A percentile compares a stretch with the other conserved stretches of the same genome.
Evolutionary conservation across 2,797 vertebrate species (phyloP).

Genomic region (Myotis findleyi): DNA sequence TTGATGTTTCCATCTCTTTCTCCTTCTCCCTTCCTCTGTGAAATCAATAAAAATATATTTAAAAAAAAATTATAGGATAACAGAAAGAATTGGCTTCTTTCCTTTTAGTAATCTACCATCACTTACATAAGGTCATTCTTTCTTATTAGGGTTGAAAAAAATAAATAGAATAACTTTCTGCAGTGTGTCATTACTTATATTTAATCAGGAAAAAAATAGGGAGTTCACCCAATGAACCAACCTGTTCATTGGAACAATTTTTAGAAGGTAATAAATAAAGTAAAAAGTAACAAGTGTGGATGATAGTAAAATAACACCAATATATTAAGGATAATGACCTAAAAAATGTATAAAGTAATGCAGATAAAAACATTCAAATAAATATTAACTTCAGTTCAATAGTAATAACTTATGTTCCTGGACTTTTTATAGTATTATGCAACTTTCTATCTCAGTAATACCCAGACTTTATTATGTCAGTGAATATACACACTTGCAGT

Average conservation of each 20-base stretch:
- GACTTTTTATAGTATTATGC: neutral
- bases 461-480: neutral
- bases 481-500: neutral
- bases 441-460: neutral
- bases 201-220: slow-evolving; percentile 71
- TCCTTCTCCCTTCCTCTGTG: no score
- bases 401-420: neutral
- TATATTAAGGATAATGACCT: slow-evolving; percentile 66
- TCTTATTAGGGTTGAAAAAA: neutral
- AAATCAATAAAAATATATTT: no score
- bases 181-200: neutral
- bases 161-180: neutral
- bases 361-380: neutral
- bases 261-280: slow-evolving; percentile 58
- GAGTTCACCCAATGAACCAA: neutral
- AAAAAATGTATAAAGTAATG: slow-evolving; percentile 59
- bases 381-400: neutral
- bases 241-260: neutral
- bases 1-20: no score
- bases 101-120: neutral
- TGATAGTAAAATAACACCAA: slow-evolving; percentile 45
- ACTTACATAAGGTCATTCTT: neutral
- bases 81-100: neutral
- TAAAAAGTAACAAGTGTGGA: slow-evolving; percentile 11
- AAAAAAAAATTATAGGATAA: neutral